A percentile compares a stretch with the other conserved stretches of the same genome.
Evolutionary conservation across 64 coral and sea anemone species (phyloP).

Genomic region (Hydrozoanthus tunicans): DNA sequence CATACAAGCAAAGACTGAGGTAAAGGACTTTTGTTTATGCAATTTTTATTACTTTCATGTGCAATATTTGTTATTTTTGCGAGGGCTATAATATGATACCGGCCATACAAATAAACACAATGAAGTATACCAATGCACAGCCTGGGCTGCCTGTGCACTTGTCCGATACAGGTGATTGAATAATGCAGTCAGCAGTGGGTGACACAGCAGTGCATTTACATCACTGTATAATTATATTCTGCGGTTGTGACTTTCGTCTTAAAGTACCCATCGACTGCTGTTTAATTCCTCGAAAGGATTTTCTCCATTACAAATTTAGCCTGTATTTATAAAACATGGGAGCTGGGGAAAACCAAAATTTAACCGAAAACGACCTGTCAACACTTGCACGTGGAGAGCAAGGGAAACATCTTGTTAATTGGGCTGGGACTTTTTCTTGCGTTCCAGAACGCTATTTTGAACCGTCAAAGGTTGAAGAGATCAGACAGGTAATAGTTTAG

Average conservation of each 20-base stretch:
- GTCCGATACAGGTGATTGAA: too few relatives aligned
- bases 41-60: too few relatives aligned
- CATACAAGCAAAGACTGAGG: too few relatives aligned
- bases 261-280: not conserved
- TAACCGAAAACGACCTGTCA: constrained; percentile 23
- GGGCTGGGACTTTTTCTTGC: constrained; percentile 88
- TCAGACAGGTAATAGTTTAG: constrained; percentile 62
- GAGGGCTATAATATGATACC: too few relatives aligned
- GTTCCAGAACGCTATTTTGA: constrained; percentile 84
- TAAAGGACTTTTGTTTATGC: too few relatives aligned
- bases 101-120: too few relatives aligned
- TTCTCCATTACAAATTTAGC: not conserved
- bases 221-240: too few relatives aligned
- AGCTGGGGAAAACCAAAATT: not conserved
- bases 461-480: constrained; percentile 81
- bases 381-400: constrained; percentile 55
- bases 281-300: not conserved
- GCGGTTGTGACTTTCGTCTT: not conserved
- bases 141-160: too few relatives aligned
- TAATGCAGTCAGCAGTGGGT: too few relatives aligned
- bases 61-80: too few relatives aligned
- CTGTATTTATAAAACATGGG: not conserved
- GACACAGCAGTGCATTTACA: too few relatives aligned
- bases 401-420: constrained; percentile 74
- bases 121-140: too few relatives aligned